Evolutionary conservation across 2,888 invertebrate genomes (phyloP).

Genomic region (Apamea epomidion): DNA sequence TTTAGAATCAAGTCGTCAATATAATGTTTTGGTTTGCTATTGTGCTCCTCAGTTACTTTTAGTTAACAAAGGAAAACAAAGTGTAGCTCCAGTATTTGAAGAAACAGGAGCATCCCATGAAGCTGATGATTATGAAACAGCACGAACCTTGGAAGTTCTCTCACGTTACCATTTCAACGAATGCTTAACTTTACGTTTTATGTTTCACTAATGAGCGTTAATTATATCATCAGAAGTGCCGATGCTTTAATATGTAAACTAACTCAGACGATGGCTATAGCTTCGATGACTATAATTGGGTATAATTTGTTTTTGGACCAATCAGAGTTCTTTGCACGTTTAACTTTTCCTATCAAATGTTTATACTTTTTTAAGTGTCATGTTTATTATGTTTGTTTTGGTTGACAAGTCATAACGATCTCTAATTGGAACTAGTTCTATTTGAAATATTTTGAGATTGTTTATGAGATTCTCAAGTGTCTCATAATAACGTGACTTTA

Average conservation of each 20-base stretch:
- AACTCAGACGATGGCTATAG: constrained; percentile 68
- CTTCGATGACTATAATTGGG: constrained; percentile 73
- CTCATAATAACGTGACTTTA: not conserved
- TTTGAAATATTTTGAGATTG: constrained; percentile 23
- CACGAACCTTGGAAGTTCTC: constrained; percentile 63
- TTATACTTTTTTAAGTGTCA: constrained; percentile 59
- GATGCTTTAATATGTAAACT: constrained; percentile 73
- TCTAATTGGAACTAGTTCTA: constrained; percentile 42
- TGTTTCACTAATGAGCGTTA: constrained; percentile 78
- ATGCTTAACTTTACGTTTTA: constrained; percentile 67
- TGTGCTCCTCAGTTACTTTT: constrained; percentile 1
- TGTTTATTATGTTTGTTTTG: constrained; percentile 61
- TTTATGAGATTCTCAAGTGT: constrained; percentile 19
- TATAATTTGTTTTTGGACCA: constrained; percentile 75
- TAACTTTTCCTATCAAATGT: constrained; percentile 67
- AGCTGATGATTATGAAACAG: constrained; percentile 60
- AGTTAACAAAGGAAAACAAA: constrained; percentile 15
- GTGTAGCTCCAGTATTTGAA: constrained; percentile 32
- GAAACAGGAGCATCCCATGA: constrained; percentile 45
- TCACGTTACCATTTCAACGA: constrained; percentile 68
- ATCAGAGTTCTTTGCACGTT: constrained; percentile 70
- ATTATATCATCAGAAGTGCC: constrained; percentile 78
- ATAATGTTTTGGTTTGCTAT: not conserved
- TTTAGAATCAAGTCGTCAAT: not conserved
- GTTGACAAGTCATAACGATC: constrained; percentile 44